Evolutionary conservation across 2,797 vertebrate species (phyloP).

Genomic region (Clarias laeviceps): DNA sequence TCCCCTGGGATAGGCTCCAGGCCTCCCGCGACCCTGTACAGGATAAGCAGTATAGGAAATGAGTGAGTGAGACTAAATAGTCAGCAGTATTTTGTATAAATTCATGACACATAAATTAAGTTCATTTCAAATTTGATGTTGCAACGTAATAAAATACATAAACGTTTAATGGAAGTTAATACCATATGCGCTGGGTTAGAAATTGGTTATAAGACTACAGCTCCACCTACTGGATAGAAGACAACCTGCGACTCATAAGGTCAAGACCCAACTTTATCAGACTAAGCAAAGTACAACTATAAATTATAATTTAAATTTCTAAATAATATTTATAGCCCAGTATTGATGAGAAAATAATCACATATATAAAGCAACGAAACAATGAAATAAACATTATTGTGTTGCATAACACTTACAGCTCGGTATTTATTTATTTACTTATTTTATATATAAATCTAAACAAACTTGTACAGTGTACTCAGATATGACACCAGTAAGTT

Average conservation of each 20-base stretch:
- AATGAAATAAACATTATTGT: neutral
- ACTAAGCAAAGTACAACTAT: neutral
- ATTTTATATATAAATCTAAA: neutral
- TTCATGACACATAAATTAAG: neutral
- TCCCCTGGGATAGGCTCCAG: too few species aligned
- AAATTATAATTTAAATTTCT: neutral
- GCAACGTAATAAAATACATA: neutral
- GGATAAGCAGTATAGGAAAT: too few species aligned
- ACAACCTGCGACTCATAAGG: neutral
- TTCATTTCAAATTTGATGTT: neutral
- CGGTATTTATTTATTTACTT: neutral
- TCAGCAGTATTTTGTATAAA: neutral
- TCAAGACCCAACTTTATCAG: neutral
- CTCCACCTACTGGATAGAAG: constrained; percentile 20
- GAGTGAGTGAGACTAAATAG: too few species aligned
- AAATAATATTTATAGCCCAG: neutral
- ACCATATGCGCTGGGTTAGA: neutral
- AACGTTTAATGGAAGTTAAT: neutral
- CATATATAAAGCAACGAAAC: neutral
- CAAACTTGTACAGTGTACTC: neutral
- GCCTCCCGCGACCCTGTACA: too few species aligned
- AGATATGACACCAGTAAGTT: neutral
- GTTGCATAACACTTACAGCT: neutral
- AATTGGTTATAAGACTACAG: constrained; percentile 13
- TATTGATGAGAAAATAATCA: neutral